These are phyloP conservation scores for Daboia siamensis DNA, from an alignment of 2,113 vertebrate genomes.

Conservation along the genomic window DNA sequence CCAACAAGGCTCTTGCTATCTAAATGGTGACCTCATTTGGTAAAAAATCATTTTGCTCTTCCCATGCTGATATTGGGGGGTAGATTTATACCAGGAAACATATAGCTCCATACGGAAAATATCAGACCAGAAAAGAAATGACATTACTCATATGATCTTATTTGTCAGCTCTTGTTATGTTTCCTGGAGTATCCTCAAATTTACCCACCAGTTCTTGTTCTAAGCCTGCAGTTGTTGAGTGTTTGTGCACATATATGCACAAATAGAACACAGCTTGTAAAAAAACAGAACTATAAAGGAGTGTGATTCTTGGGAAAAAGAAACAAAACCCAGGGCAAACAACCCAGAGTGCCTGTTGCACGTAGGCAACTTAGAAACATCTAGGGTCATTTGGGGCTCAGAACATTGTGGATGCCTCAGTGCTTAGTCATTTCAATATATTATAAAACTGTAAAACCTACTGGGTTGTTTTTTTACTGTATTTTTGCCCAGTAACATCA, in stretches of 20 bases:
- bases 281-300: not conserved
- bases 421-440: conserved; percentile 1
- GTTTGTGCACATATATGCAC: not conserved
- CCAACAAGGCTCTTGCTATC: not conserved
- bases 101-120: not conserved
- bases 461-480: not conserved
- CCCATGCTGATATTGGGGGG: conserved; percentile 25
- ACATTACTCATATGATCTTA: not conserved
- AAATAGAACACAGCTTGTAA: not conserved
- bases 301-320: not conserved
- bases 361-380: not conserved
- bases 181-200: not conserved
- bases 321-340: not conserved
- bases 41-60: conserved; percentile 33
- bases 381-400: not conserved
- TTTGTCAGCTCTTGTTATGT: conserved; percentile 17
- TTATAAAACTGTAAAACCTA: not conserved
- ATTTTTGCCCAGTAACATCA: not conserved
- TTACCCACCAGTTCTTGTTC: not conserved
- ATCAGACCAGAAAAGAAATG: conserved; percentile 27
- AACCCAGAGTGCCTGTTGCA: not conserved
- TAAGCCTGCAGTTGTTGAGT: not conserved
- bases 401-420: not conserved
- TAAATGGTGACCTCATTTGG: conserved; percentile 31
- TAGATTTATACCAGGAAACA: not conserved